Evolutionary conservation across 2,888 invertebrate species (phyloP).

Genomic region (Hirtodrosophila histrioides): DNA sequence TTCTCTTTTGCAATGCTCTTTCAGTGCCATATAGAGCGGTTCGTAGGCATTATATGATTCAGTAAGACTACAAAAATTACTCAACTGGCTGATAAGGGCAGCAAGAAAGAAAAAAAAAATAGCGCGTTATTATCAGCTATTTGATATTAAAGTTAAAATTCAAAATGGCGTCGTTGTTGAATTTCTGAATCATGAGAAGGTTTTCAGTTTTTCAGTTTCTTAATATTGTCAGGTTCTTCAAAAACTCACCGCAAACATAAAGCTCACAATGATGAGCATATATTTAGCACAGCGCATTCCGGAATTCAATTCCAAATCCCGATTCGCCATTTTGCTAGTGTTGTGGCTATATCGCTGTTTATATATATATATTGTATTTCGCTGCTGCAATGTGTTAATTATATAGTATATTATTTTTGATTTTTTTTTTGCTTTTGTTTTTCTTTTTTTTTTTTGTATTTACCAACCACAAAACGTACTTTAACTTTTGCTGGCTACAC

Average conservation of each 20-base stretch:
- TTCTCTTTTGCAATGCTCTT: slow-evolving; percentile 26
- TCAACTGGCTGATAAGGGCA: slow-evolving; percentile 37
- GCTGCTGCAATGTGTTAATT: slow-evolving; percentile 41
- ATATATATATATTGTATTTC: neutral
- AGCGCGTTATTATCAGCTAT: slow-evolving; percentile 26
- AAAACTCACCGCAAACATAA: slow-evolving; percentile 91
- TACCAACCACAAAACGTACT: slow-evolving; percentile 60
- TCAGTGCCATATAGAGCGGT: neutral
- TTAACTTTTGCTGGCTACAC: slow-evolving; percentile 66
- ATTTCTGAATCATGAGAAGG: slow-evolving; percentile 48
- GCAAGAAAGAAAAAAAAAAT: slow-evolving; percentile 13
- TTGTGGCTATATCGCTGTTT: slow-evolving; percentile 1
- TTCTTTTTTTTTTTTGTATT: slow-evolving; percentile 3
- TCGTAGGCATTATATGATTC: slow-evolving; percentile 21
- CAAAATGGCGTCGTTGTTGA: slow-evolving; percentile 45
- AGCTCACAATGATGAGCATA: slow-evolving; percentile 90
- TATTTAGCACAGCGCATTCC: slow-evolving; percentile 92
- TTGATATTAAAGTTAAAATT: slow-evolving; percentile 17
- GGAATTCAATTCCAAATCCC: slow-evolving; percentile 85
- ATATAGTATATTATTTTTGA: slow-evolving; percentile 19
- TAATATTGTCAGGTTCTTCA: neutral
- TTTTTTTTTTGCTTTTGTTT: slow-evolving; percentile 17
- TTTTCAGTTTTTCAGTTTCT: neutral
- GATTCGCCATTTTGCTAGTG: slow-evolving; percentile 50
- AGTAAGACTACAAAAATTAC: slow-evolving; percentile 27